Conservation (phyloP, 2,888 invertebrate species). For the Seira musarum region DNA sequence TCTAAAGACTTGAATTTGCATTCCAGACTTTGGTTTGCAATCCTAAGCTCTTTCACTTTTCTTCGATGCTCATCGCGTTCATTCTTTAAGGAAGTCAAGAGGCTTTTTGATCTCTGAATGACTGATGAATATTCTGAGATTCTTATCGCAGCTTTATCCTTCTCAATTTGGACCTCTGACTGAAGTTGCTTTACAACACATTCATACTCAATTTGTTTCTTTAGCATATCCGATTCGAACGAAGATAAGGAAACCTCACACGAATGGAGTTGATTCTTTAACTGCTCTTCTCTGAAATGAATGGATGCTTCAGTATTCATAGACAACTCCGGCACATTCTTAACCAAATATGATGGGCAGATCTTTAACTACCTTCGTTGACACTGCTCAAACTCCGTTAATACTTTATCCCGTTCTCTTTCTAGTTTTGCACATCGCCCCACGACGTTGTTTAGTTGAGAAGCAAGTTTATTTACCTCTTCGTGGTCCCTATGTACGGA, state of each 20-base stretch:
- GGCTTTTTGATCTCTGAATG: slow-evolving; percentile 41
- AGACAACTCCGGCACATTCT: no score
- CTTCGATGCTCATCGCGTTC: slow-evolving; percentile 36
- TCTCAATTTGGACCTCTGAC: slow-evolving; percentile 27
- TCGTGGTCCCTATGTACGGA: slow-evolving; percentile 15
- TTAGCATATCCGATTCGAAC: slow-evolving; percentile 33
- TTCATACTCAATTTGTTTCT: slow-evolving; percentile 51
- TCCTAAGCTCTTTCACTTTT: background rate
- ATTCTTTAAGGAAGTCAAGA: slow-evolving; percentile 34
- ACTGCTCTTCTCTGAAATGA: slow-evolving; percentile 15
- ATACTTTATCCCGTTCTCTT: slow-evolving; percentile 44
- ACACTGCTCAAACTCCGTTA: slow-evolving; percentile 21
- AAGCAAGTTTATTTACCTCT: slow-evolving; percentile 35
- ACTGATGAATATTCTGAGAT: slow-evolving; percentile 34
- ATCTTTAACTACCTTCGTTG: slow-evolving; percentile 18
- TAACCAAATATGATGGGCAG: background rate
- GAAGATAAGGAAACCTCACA: slow-evolving; percentile 25
- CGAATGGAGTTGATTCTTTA: slow-evolving; percentile 28
- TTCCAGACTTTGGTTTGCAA: background rate
- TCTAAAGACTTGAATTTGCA: slow-evolving; percentile 17
- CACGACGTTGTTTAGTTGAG: slow-evolving; percentile 50
- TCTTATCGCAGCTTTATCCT: slow-evolving; percentile 30
- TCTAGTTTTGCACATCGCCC: slow-evolving; percentile 58
- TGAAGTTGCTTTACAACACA: slow-evolving; percentile 38
- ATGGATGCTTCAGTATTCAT: no score